Evolutionary conservation across 2,888 invertebrate species (phyloP), one percentile per base, ranked within the genome.

Genomic region (Apocheima hispidaria): DNA sequence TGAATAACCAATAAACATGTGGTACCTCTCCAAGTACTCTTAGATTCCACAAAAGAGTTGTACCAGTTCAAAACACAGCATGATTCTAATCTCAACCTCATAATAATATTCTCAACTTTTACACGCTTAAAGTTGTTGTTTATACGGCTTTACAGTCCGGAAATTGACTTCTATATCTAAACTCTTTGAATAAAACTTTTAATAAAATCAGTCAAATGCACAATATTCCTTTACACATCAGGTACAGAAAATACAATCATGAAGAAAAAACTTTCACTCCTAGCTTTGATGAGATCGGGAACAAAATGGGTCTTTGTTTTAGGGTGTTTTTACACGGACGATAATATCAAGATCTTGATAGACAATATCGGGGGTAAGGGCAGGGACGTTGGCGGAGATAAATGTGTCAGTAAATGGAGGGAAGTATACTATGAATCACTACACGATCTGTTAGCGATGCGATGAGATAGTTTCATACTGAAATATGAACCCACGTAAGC

Each of bases 351-450:
- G 21, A 59, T 54, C 58, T 46, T 41, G 54, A 63, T 63, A 50
- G 51, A 58, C 38, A 53, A 57, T 63, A 54, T 58, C 38, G 55
- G 44, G 50, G 26, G 14, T 21, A 23, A 26, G 38, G 38, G 38
- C 51, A 35, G 30, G 44, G 44, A 38, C 41, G 51, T 26, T 58
- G 30, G 35, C 33, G 28, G 51, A 38, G 56, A 62, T 62, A 52
- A 62, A 62, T 62, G 56, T 18, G 41, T 41, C 52, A 35, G 56
- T 52, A 57, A 62, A 48, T 36, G 40, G 33, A 48, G 52, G 36
- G 33, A 62, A 62, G 51, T 48, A 49, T 18, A 12, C 52, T 33
- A 62, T 62, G 56, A 62, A 62, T 62, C 56, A 57, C 52, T 33
- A 56, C n/a, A 16, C 52, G 61, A 28, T 41, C 38, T 38, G 49